phyloP scores from a whole-genome alignment of 1,140 invertebrate species.

The Atopsyche davidsoni region DNA sequence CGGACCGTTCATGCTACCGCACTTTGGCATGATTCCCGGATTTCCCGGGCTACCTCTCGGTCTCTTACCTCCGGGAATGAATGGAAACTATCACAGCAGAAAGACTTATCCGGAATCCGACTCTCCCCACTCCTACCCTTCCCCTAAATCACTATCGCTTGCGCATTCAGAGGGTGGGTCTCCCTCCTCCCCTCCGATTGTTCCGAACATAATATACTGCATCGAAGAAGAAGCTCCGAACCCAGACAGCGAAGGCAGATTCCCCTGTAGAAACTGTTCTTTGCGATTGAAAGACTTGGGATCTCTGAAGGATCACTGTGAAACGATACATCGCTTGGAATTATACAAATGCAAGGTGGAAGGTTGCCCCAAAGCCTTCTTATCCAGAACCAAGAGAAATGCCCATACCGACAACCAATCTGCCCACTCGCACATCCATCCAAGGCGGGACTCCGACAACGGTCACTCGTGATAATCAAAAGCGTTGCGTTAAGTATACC shows the following conservation, averaged over 20 bases:
- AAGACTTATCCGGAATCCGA: conserved; percentile 33
- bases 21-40: conserved; percentile 46
- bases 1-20: conserved; percentile 44
- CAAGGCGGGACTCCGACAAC: conserved; percentile 18
- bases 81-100: conserved; percentile 29
- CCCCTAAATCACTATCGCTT: conserved; percentile 25
- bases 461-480: conserved; percentile 26
- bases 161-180: conserved; percentile 26
- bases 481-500: no score
- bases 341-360: conserved; percentile 60
- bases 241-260: conserved; percentile 48
- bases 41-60: conserved; percentile 44
- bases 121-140: conserved; percentile 34
- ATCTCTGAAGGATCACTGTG: conserved; percentile 57
- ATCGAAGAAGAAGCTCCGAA: conserved; percentile 45
- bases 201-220: conserved; percentile 34
- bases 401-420: conserved; percentile 56
- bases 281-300: conserved; percentile 48
- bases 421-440: conserved; percentile 38
- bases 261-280: conserved; percentile 55
- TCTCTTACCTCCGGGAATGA: conserved; percentile 39
- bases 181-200: conserved; percentile 7
- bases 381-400: conserved; percentile 62
- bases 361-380: conserved; percentile 66
- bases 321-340: conserved; percentile 55